phyloP scores from a whole-genome alignment of 2,888 invertebrate genomes.

The Drosophila paracracens region DNA sequence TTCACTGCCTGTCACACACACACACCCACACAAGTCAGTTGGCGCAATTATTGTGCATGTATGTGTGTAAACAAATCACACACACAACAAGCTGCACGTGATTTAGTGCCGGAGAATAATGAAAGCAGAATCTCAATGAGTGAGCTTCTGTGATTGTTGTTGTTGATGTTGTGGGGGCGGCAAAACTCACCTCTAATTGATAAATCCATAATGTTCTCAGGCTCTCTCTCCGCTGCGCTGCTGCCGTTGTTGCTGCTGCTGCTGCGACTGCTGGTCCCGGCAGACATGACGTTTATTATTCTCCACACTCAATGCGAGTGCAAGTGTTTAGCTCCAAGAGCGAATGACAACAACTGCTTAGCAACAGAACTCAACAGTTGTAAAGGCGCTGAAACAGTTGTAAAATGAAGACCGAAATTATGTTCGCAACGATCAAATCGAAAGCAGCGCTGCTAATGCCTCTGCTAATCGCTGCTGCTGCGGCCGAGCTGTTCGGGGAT shows the following conservation, averaged over 20 bases:
- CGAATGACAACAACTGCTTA: constrained; percentile 45
- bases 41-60: constrained; percentile 21
- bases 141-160: constrained; percentile 14
- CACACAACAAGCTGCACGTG: constrained; percentile 44
- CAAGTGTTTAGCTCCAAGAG: constrained; percentile 38
- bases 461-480: constrained; percentile 3
- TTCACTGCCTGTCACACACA: constrained; percentile 10
- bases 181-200: constrained; percentile 79
- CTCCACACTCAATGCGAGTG: constrained; percentile 22
- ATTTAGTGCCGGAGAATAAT: constrained; percentile 24
- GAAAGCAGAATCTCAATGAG: constrained; percentile 41
- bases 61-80: constrained; percentile 69
- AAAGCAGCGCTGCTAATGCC: constrained; percentile 38
- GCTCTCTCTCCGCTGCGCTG: constrained; percentile 29
- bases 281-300: constrained; percentile 40
- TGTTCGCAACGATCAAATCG: constrained; percentile 42
- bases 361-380: constrained; percentile 33
- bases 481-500: constrained; percentile 20
- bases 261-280: constrained; percentile 37
- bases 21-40: constrained; percentile 2
- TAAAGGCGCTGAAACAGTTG: constrained; percentile 47
- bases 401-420: constrained; percentile 71
- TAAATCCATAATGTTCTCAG: constrained; percentile 80
- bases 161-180: background rate
- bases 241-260: constrained; percentile 7